Conservation (phyloP, 2,113 vertebrate genomes). For the Ascaphus truei region DNA sequence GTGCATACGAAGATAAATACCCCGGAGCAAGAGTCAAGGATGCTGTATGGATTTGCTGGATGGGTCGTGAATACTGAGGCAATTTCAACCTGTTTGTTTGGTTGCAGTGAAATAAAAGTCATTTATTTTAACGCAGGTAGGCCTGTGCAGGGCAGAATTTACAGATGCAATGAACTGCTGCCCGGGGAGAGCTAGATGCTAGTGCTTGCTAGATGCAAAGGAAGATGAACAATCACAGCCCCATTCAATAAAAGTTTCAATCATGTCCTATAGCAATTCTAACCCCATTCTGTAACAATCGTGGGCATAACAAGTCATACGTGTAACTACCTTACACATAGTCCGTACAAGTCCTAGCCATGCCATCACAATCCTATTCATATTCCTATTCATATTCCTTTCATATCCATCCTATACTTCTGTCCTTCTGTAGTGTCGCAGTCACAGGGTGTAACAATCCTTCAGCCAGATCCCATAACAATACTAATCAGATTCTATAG, state of each 20-base stretch:
- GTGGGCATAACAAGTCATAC: no score
- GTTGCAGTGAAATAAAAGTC: conserved; percentile 23
- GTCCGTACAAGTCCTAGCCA: no score
- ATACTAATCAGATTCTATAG: no score
- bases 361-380: no score
- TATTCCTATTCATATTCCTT: no score
- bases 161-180: conserved; percentile 18
- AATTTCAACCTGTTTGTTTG: conserved; percentile 10
- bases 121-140: conserved; percentile 11
- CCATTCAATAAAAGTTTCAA: background rate
- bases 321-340: no score
- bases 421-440: no score
- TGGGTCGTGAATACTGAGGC: conserved; percentile 33
- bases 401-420: no score
- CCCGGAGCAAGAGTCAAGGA: conserved; percentile 23
- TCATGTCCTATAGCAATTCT: background rate
- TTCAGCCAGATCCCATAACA: no score
- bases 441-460: no score
- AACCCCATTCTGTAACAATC: background rate
- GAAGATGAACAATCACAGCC: conserved; percentile 15
- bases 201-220: background rate
- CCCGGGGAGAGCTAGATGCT: conserved; percentile 2
- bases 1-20: conserved; percentile 16
- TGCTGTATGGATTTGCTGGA: conserved; percentile 32
- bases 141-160: background rate